Evolutionary conservation across 2,797 vertebrate species (phyloP).

Genomic region (Glyptemys insculpta): DNA sequence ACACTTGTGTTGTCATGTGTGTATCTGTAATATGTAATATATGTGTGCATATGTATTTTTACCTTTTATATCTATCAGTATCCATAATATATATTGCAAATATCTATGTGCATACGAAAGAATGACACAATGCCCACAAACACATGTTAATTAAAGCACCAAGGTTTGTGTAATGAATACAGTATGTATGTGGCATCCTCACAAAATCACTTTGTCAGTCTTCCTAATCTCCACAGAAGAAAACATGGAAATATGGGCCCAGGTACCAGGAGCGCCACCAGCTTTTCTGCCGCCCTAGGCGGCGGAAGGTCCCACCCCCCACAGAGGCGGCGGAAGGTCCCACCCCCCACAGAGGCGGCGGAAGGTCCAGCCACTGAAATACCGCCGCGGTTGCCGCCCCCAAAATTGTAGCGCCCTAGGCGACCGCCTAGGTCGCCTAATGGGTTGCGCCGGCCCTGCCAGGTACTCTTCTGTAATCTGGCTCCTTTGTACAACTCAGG

Average conservation of each 20-base stretch:
- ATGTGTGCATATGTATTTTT: neutral
- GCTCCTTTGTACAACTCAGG: neutral
- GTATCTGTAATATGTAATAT: neutral
- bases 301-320: too few species aligned
- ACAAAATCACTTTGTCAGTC: slow-evolving; percentile 83
- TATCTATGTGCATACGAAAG: slow-evolving; percentile 78
- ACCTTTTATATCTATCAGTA: neutral
- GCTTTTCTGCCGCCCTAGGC: too few species aligned
- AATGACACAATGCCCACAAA: slow-evolving; percentile 74
- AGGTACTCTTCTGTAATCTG: accelerated
- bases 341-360: too few species aligned
- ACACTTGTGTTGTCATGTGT: neutral
- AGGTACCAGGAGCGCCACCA: neutral
- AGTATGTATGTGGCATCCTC: slow-evolving; percentile 75
- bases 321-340: too few species aligned
- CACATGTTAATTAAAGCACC: slow-evolving; percentile 82
- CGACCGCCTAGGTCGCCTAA: too few species aligned
- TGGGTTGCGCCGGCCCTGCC: neutral
- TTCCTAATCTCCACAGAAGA: slow-evolving; percentile 82
- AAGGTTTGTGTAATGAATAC: slow-evolving; percentile 71
- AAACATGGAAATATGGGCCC: slow-evolving; percentile 78
- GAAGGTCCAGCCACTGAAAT: too few species aligned
- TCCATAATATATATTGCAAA: neutral
- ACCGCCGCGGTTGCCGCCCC: too few species aligned
- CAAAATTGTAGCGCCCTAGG: too few species aligned